A percentile compares a stretch with the other conserved stretches of the same genome.
These are phyloP conservation scores for Lampris incognitus DNA, from an alignment of 2,113 vertebrate genomes.

Conservation along the genomic window DNA sequence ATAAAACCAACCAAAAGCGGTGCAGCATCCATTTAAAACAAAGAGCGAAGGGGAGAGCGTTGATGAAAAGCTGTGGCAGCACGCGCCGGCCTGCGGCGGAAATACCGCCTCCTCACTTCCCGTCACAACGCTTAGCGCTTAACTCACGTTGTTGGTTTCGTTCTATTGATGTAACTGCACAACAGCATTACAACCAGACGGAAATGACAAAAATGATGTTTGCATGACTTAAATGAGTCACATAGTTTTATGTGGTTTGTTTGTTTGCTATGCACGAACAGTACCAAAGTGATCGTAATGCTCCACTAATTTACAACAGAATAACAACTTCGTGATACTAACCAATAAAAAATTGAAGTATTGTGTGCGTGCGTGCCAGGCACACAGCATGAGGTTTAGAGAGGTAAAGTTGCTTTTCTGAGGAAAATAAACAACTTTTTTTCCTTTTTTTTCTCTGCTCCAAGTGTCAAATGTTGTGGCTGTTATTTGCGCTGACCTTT, in stretches of 20 bases:
- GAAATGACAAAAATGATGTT: conserved; percentile 47
- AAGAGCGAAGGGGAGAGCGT: background rate
- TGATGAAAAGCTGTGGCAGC: background rate
- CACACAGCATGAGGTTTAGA: conserved; percentile 3
- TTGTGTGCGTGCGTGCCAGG: background rate
- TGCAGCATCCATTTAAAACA: conserved; percentile 13
- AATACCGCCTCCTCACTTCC: too few species aligned
- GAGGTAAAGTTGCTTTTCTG: conserved; percentile 10
- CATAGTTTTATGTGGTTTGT: conserved; percentile 19
- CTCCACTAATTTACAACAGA: too few species aligned
- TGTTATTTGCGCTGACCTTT: conserved; percentile 57
- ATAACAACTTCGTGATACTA: too few species aligned
- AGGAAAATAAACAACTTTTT: conserved; percentile 28
- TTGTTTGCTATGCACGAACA: too few species aligned
- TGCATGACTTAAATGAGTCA: conserved; percentile 26
- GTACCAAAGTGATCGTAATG: too few species aligned
- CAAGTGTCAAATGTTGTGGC: conserved; percentile 33
- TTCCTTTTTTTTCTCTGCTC: background rate
- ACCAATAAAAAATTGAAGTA: conserved; percentile 3
- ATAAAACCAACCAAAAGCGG: conserved; percentile 12
- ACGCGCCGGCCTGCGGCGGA: too few species aligned
- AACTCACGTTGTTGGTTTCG: conserved; percentile 21
- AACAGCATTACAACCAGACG: conserved; percentile 36
- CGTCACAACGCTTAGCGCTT: too few species aligned
- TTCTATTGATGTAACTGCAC: conserved; percentile 46